Conservation (phyloP, 2,797 vertebrate genomes). For the Sebastes alutus region DNA sequence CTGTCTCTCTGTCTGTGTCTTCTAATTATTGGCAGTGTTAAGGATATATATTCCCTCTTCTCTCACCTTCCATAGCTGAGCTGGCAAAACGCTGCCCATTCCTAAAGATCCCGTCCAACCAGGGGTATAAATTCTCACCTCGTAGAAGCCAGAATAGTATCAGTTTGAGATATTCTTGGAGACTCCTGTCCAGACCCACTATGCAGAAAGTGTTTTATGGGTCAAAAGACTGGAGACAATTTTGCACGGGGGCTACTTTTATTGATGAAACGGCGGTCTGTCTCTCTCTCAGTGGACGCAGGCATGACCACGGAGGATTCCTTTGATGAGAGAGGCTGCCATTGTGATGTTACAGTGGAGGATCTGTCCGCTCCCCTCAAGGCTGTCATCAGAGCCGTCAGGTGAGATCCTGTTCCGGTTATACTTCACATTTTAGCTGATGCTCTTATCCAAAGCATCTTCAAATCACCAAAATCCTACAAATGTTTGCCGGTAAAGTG, state of each 20-base stretch:
- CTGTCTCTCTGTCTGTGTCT: constrained; percentile 8
- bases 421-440: not conserved
- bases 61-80: constrained; percentile 33
- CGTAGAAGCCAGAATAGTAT: constrained; percentile 53
- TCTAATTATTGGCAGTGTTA: constrained; percentile 30
- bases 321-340: constrained; percentile 94
- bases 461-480: not conserved
- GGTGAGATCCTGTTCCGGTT: constrained; percentile 77
- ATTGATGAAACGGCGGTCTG: constrained; percentile 22
- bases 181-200: not conserved
- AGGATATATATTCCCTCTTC: constrained; percentile 9
- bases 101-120: constrained; percentile 28
- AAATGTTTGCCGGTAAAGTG: not conserved
- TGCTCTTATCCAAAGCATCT: not conserved
- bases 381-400: constrained; percentile 95
- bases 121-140: constrained; percentile 52
- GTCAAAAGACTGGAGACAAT: constrained; percentile 32
- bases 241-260: constrained; percentile 24
- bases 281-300: constrained; percentile 86
- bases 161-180: constrained; percentile 44
- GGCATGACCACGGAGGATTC: constrained; percentile 89
- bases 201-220: constrained; percentile 38
- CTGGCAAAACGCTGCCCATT: constrained; percentile 35
- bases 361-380: constrained; percentile 95
- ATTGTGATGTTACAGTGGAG: constrained; percentile 94